Evolutionary conservation across 2,888 invertebrate species (phyloP), one percentile per base, ranked within the genome.

Genomic region (Ormyrus thymus): DNA sequence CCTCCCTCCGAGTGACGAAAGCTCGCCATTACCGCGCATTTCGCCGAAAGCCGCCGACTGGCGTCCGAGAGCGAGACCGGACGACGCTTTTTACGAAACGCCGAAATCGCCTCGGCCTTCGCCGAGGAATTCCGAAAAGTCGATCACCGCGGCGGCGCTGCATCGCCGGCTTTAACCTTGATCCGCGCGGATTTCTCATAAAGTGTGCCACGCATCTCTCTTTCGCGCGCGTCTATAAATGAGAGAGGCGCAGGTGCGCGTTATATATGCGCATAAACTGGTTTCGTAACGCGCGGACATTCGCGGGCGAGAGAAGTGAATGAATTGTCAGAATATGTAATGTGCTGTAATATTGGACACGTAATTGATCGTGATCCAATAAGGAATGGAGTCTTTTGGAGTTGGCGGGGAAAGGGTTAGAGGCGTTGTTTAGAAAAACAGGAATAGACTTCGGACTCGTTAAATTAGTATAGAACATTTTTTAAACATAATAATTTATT

Each of bases 151-250:
- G 29, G 55, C 29, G 46, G 11, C 43, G 53, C 46, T 48, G 55
- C 29, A 56, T 43, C 62, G 55, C 62, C 13, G 6, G 15, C 2
- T 11, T 46, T 65, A 71, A 78, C 65, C 72, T 78, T 78, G 77
- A 66, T 53, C 53, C 29, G 43, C 15, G 15, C 51, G 53, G 15
- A 70, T 64, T 29, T 65, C 56, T 58, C 29, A 43, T 51, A 10
- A 73, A 73, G 72, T 76, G 62, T 69, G 76, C 50, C 62, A 69
- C 62, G 51, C 29, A 29, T 75, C 51, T 70, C 50, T 48, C 46
- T 11, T n/a, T 29, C 9, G 8, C 10, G 48, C 13, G 45, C 0
- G 7, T 7, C 43, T 62, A n/a, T 45, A 72, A 46, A 53, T 2
- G n/a, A 7, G 76, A 56, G 58, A 64, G 58, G 46, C 43, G 50